Evolutionary conservation across 2,888 invertebrate genomes (phyloP).

Genomic region (Plebejus melissa): DNA sequence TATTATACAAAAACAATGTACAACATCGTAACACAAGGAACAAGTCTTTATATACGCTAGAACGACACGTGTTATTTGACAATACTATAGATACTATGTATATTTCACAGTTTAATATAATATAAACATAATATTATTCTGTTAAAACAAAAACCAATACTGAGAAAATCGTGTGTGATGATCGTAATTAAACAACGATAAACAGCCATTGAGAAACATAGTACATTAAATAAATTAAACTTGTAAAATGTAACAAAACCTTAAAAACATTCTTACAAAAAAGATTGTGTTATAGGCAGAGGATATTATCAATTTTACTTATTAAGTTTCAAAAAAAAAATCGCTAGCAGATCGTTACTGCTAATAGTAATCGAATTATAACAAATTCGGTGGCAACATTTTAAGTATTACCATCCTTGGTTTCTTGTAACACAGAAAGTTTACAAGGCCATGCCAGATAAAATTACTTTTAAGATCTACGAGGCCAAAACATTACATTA

Average conservation of each 20-base stretch:
- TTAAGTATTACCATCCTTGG: neutral
- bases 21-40: constrained; percentile 29
- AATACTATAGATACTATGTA: neutral
- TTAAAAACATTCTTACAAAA: neutral
- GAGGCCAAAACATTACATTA: neutral
- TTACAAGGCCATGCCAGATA: neutral
- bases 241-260: neutral
- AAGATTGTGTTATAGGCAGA: neutral
- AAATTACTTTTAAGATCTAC: neutral
- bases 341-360: neutral
- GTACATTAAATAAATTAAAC: constrained; percentile 5
- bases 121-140: neutral
- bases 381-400: neutral
- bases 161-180: constrained; percentile 3
- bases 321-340: neutral
- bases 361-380: neutral
- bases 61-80: neutral
- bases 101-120: neutral
- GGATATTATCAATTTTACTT: neutral
- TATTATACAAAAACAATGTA: constrained; percentile 25
- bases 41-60: constrained; percentile 10
- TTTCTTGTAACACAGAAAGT: neutral
- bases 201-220: neutral
- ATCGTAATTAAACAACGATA: neutral
- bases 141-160: constrained; percentile 7